Conservation (phyloP, 1,140 invertebrate species). For the Lanistes nyassanus region DNA sequence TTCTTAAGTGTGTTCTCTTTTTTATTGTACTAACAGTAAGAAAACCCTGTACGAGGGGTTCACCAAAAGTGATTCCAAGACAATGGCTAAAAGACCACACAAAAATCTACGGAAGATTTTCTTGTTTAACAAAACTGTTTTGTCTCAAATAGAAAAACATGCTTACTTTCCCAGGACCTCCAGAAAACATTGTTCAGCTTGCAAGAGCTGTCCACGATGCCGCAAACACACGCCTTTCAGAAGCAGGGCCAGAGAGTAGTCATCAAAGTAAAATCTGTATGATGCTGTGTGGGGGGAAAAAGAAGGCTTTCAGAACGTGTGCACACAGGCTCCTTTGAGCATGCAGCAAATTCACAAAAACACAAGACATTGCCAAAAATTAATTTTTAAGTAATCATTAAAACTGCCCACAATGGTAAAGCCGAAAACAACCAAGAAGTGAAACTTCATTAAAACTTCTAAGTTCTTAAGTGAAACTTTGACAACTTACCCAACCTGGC, state of each 20-base stretch:
- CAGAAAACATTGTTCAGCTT: conserved; percentile 82
- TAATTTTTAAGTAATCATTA: not conserved
- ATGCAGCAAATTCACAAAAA: not conserved
- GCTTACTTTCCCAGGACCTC: conserved; percentile 71
- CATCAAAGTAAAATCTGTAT: conserved; percentile 76
- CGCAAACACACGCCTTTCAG: conserved; percentile 87
- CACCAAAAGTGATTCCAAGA: no score
- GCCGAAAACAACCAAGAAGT: no score
- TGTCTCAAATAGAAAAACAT: not conserved
- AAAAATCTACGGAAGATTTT: not conserved
- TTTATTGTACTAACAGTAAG: no score
- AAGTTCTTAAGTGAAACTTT: no score
- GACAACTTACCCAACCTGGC: no score
- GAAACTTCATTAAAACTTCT: no score
- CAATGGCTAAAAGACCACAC: no score
- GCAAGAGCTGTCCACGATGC: conserved; percentile 76
- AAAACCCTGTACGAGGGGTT: no score
- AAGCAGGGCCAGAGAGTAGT: conserved; percentile 80
- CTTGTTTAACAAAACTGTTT: not conserved
- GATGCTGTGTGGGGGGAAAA: conserved; percentile 58
- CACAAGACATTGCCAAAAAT: not conserved
- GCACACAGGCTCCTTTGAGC: not conserved
- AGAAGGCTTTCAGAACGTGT: not conserved
- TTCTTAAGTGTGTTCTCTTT: no score
- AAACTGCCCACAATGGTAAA: no score